Evolutionary conservation across 1,140 invertebrate species (phyloP), one percentile per base, ranked within the genome.

Genomic region (Trichoplusia ni): DNA sequence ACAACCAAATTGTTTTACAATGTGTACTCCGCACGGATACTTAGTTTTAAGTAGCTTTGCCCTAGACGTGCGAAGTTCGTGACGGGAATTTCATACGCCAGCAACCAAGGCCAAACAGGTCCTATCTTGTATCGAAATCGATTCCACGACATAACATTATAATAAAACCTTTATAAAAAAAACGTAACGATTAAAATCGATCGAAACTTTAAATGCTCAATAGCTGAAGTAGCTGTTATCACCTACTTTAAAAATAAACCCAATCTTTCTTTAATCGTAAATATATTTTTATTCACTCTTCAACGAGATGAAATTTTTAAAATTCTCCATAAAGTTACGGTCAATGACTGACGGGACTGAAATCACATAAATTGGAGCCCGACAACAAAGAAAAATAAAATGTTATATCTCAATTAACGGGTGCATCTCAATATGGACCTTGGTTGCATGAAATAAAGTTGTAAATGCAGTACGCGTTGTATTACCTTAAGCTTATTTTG

Each of bases 221-320:
- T n/a, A n/a, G n/a, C n/a, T n/a, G 2, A 25, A 54, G 23, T 14
- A 11, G 29, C 9, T 42, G 19, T 16, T 11, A 25, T 16, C 25
- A 47, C 16, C 7, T n/a, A 9, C 27, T 31, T 31, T 49, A 25
- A 51, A 51, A 7, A 49, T 25, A 21, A 21, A 35, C 14, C 7
- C 16, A 35, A 7, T 7, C 31, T 53, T 54, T 51, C 19, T 37
- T 49, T 47, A 51, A 58, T 51, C 49, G 27, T 46, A 29, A 44
- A 18, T 29, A 29, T 21, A 59, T 64, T 59, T 35, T 56, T 58
- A 47, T 54, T 73, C 60, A 75, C 53, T 66, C 62, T 56, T 53
- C 49, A 59, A 40, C 11, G 19, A 71, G 67, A 74, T 71, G 54
- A 72, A 68, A 64, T 69, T 67, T 46, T 64, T 73, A 54, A 75